A percentile compares a stretch with the other conserved stretches of the same genome.
These are phyloP conservation scores for Acridotheres tristis DNA, from an alignment of 2,797 vertebrate genomes.

Conservation along the genomic window DNA sequence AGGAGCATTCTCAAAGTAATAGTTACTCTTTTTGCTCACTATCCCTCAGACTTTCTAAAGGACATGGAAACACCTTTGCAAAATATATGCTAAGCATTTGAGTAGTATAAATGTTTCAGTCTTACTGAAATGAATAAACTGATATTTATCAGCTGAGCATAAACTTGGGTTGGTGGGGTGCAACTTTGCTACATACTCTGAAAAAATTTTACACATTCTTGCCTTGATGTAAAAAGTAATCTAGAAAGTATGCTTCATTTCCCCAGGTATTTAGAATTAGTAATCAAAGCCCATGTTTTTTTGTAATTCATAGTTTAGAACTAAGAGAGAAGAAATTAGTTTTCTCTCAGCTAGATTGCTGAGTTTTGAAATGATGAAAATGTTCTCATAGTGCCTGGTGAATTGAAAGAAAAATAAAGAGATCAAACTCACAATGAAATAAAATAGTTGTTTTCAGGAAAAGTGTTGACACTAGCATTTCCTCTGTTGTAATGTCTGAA, in stretches of 20 bases:
- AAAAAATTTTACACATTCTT: neutral
- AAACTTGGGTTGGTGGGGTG: neutral
- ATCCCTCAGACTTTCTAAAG: neutral
- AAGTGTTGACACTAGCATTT: neutral
- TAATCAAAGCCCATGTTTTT: neutral
- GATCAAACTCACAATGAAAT: neutral
- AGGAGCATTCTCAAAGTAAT: neutral
- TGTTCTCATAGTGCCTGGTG: neutral
- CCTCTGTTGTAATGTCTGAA: neutral
- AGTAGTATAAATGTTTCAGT: neutral
- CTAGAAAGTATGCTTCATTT: neutral
- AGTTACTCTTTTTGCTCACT: neutral
- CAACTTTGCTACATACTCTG: neutral
- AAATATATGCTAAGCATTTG: neutral
- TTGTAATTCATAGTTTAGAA: neutral
- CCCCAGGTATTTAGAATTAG: neutral
- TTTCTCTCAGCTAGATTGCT: neutral
- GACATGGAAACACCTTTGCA: neutral
- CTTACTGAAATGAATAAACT: neutral
- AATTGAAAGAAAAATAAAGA: neutral
- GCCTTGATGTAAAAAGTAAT: neutral
- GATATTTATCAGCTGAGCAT: neutral
- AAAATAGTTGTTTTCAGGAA: neutral
- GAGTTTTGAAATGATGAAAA: neutral
- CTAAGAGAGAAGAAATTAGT: neutral